Conservation (phyloP, 2,797 vertebrate genomes). For the Sphenodon punctatus region DNA sequence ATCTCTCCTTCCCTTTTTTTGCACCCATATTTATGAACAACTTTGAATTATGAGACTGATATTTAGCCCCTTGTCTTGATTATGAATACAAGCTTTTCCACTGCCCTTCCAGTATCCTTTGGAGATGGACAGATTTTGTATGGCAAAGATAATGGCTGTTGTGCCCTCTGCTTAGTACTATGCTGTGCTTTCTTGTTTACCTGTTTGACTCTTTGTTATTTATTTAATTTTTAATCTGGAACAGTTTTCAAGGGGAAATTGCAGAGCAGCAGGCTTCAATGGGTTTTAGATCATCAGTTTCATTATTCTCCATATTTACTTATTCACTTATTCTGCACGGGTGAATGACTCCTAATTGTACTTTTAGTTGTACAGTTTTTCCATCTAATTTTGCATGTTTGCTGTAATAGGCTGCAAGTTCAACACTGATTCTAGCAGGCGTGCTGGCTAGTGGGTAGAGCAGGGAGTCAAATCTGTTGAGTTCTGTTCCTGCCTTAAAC, state of each 20-base stretch:
- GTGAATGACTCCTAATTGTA: slow-evolving; percentile 2
- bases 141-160: no score
- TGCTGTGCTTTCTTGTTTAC: neutral
- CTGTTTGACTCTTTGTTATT: neutral
- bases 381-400: neutral
- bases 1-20: no score
- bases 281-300: neutral
- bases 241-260: neutral
- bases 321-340: slow-evolving; percentile 10
- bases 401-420: neutral
- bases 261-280: neutral
- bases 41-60: no score
- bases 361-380: neutral
- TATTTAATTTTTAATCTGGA: neutral
- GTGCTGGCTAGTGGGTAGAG: neutral
- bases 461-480: neutral
- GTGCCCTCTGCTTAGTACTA: no score
- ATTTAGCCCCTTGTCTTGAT: no score
- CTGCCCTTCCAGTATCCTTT: no score
- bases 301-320: neutral
- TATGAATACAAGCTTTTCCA: no score
- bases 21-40: no score
- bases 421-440: neutral
- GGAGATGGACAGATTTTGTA: no score
- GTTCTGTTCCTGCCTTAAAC: neutral